These are phyloP conservation scores for Mythimna vitellina DNA, from an alignment of 2,888 invertebrate genomes.

Conservation along the genomic window DNA sequence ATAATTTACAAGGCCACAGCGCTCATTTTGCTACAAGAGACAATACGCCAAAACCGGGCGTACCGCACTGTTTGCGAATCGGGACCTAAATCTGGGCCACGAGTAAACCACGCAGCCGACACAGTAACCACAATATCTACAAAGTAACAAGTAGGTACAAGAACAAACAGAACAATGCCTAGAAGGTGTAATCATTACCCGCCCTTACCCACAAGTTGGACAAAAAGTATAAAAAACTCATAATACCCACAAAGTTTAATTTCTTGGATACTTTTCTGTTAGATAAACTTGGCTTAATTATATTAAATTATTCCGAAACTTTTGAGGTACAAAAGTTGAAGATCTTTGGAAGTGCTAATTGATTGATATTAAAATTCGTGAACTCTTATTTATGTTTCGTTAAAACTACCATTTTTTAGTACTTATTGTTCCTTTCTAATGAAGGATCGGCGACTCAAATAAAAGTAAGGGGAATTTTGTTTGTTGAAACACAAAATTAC, in stretches of 20 bases:
- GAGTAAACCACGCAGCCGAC: conserved; percentile 42
- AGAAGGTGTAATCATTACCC: conserved; percentile 58
- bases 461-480: conserved; percentile 38
- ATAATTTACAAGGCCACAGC: conserved; percentile 1
- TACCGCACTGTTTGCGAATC: conserved; percentile 43
- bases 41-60: conserved; percentile 33
- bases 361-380: conserved; percentile 79
- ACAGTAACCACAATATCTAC: conserved; percentile 50
- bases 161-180: conserved; percentile 54
- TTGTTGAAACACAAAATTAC: conserved; percentile 47
- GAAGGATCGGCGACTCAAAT: conserved; percentile 14
- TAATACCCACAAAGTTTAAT: conserved; percentile 82
- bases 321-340: conserved; percentile 71
- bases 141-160: conserved; percentile 42
- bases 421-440: conserved; percentile 35
- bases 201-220: conserved; percentile 53
- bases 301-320: conserved; percentile 85
- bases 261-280: conserved; percentile 78
- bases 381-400: conserved; percentile 61
- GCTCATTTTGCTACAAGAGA: conserved; percentile 22
- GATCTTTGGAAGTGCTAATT: conserved; percentile 79
- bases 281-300: conserved; percentile 82
- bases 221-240: conserved; percentile 54
- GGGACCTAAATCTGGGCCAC: conserved; percentile 36
- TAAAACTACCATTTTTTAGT: conserved; percentile 44